phyloP scores from a whole-genome alignment of 2,113 vertebrate genomes.

The Neoarius graeffei region DNA sequence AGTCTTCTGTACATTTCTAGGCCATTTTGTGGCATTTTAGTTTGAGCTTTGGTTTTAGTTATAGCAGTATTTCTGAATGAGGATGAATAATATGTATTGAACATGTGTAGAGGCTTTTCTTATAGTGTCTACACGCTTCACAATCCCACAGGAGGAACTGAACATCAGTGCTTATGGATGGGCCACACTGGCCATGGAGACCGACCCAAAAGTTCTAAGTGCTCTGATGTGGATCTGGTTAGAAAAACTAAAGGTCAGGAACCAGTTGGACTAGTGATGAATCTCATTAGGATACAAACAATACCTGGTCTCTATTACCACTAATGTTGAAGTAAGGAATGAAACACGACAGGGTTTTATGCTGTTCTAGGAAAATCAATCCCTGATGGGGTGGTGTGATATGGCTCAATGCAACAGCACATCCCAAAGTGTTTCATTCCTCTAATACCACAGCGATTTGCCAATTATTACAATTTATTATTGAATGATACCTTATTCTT shows the following conservation, averaged over 20 bases:
- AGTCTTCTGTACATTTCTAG: too few relatives aligned
- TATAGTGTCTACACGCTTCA: not conserved
- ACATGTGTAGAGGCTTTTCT: not conserved
- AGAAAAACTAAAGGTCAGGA: slow-evolving; percentile 67
- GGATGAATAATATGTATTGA: not conserved
- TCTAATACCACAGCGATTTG: not conserved
- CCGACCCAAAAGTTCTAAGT: slow-evolving; percentile 73
- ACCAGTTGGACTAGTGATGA: not conserved
- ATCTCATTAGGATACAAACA: not conserved
- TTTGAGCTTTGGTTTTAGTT: too few relatives aligned
- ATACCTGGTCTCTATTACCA: not conserved
- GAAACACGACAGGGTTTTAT: not conserved
- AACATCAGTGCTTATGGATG: slow-evolving; percentile 76
- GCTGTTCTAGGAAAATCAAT: not conserved
- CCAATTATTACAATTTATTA: not conserved
- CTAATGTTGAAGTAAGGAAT: not conserved
- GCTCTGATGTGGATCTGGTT: slow-evolving; percentile 78
- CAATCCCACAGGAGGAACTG: slow-evolving; percentile 70
- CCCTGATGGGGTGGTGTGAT: not conserved
- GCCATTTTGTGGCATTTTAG: too few relatives aligned
- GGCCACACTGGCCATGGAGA: slow-evolving; percentile 73
- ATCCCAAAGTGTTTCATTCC: not conserved
- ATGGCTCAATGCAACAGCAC: not conserved
- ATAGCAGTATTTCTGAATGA: too few relatives aligned
- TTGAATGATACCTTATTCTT: not conserved